These are phyloP conservation scores for Coluber constrictor DNA, from an alignment of 2,797 vertebrate species.

Conservation along the genomic window DNA sequence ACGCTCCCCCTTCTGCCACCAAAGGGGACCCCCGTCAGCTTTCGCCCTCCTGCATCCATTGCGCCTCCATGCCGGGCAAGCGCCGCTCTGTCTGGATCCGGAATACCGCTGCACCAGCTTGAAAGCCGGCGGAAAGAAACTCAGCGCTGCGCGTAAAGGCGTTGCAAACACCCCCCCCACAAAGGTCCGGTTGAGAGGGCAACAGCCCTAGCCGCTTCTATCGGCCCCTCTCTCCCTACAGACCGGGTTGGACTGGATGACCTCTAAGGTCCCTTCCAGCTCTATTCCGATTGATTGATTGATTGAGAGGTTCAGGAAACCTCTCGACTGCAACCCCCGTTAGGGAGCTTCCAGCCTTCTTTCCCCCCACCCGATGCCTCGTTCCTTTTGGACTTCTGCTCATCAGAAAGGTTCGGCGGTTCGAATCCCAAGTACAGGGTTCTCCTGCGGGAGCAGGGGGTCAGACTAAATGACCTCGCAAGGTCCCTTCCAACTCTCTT, in stretches of 20 bases:
- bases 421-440: too few relatives aligned
- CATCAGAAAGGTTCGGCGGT: too few relatives aligned
- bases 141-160: neutral
- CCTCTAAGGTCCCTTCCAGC: neutral
- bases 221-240: neutral
- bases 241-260: neutral
- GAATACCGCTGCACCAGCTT: neutral
- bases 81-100: neutral
- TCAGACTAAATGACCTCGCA: too few relatives aligned
- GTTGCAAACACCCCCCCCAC: neutral
- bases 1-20: neutral
- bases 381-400: neutral
- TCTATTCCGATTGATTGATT: neutral
- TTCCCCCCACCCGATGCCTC: neutral
- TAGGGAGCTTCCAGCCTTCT: neutral
- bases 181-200: neutral
- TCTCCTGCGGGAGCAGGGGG: too few relatives aligned
- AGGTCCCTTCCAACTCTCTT: too few relatives aligned
- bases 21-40: neutral
- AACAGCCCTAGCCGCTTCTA: neutral
- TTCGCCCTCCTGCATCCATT: neutral
- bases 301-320: neutral
- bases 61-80: neutral
- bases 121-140: neutral
- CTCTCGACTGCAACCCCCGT: too few relatives aligned